phyloP scores from a whole-genome alignment of 2,797 vertebrate genomes.

The Dallia pectoralis region DNA sequence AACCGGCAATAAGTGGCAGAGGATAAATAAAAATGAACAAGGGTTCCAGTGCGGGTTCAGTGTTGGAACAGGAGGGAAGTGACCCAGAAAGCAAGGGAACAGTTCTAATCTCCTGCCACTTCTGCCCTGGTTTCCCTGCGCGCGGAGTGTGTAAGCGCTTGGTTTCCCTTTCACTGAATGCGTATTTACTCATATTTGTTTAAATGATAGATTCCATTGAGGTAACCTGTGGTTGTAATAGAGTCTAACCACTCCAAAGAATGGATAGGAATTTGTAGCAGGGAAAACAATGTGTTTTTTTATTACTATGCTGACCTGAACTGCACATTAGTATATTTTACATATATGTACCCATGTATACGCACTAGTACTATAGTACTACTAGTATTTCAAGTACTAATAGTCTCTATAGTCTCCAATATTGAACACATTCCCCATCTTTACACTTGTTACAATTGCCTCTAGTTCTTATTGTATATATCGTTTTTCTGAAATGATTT shows the following conservation, averaged over 20 bases:
- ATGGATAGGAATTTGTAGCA: background rate
- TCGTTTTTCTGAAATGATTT: too few species aligned
- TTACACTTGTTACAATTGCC: too few species aligned
- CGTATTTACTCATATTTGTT: conserved; percentile 20
- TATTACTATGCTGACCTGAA: too few species aligned
- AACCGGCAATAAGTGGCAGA: conserved; percentile 40
- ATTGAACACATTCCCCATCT: too few species aligned
- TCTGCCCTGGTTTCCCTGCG: conserved; percentile 39
- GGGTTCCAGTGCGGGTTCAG: conserved; percentile 19
- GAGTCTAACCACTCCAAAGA: background rate
- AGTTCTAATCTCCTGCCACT: conserved; percentile 41
- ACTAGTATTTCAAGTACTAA: too few species aligned
- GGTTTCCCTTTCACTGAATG: conserved; percentile 25
- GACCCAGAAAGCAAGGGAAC: background rate
- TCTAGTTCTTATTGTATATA: too few species aligned
- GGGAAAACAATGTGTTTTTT: too few species aligned
- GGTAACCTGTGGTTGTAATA: background rate
- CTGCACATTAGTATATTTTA: too few species aligned
- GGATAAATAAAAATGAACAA: conserved; percentile 48
- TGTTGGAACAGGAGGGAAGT: conserved; percentile 8
- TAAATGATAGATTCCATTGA: background rate
- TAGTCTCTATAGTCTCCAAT: too few species aligned
- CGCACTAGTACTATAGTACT: too few species aligned
- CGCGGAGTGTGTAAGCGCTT: conserved; percentile 48
- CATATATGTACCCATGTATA: too few species aligned